Percentiles rank a stretch among this genome's conserved stretches.
These are phyloP conservation scores for Colaptes auratus DNA, from an alignment of 2,113 vertebrate species.

Conservation along the genomic window DNA sequence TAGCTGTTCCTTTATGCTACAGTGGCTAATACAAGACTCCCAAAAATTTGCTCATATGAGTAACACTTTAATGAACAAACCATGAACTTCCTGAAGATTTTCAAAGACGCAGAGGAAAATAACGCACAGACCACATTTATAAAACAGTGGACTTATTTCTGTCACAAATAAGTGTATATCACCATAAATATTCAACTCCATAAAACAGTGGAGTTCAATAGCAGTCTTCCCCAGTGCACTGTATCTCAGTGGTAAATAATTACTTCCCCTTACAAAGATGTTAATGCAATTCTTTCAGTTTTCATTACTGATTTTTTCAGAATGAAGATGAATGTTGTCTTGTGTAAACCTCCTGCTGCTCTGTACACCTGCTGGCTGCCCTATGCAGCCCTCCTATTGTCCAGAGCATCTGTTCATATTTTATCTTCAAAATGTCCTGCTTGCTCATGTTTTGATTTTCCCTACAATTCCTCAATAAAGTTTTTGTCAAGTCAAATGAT, in stretches of 20 bases:
- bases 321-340: conserved; percentile 64
- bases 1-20: background rate
- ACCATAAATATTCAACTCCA: background rate
- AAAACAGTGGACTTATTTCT: background rate
- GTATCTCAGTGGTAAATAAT: background rate
- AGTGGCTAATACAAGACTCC: background rate
- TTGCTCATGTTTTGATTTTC: conserved; percentile 1
- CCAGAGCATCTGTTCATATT: conserved; percentile 47
- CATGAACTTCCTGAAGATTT: background rate
- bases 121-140: background rate
- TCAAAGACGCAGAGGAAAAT: background rate
- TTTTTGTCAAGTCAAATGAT: background rate
- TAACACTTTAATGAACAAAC: background rate
- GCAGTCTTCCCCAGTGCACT: background rate
- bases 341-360: conserved; percentile 32
- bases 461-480: background rate
- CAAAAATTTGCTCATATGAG: background rate
- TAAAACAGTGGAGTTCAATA: background rate
- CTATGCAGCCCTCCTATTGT: background rate
- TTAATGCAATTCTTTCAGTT: conserved; percentile 15
- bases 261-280: background rate
- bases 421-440: background rate
- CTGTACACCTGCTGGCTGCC: conserved; percentile 25
- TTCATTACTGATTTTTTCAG: conserved; percentile 38
- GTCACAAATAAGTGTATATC: background rate